Evolutionary conservation across 1,140 invertebrate species (phyloP), one percentile per base, ranked within the genome.

Genomic region (Rhopalosiphum padi): DNA sequence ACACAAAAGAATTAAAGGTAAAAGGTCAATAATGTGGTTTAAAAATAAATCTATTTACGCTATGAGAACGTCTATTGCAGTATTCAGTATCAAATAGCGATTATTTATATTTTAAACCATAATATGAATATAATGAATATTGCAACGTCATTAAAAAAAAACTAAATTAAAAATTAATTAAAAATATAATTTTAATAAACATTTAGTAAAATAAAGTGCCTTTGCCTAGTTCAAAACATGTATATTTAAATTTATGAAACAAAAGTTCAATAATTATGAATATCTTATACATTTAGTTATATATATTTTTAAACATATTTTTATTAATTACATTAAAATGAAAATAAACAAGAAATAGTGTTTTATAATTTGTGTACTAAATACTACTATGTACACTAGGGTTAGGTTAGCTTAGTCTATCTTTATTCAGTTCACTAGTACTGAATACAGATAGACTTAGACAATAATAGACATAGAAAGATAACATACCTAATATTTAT

Each of bases 1-100:
- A 93, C n/a, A 41, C 37, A 48, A 91, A 82, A 87, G 35, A 35
- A 93, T 93, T 86, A 51, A 85, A 85, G 83, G 25, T 30, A 93
- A 93, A 93, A 93, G 91, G 91, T 93, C 91, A 93, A 93, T 85
- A 86, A 85, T 41, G 82, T 51, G 35, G 82, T 86, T 85, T 55
- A 53, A 86, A 93, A 90, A 92, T 88, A 85, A 51, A 87, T 30
- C 30, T 35, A n/a, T 41, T 53, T 51, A 41, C 60, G 4, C 55
- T 6, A 9, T 37, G 23, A 90, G n/a, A 35, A 35, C 18, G 21
- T 89, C n/a, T 23, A 35, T 37, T 35, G 4, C 22, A 37, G 35
- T 41, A 53, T 41, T 89, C 22, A 2, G 51, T 89, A 55, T 89
- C 48, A 55, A 89, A 89, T 89, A 55, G 37, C 35, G 25, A 89